Evolutionary conservation across 2,797 vertebrate species (phyloP), one percentile per base, ranked within the genome.

Genomic region (Myoxocephalus aenaeus): DNA sequence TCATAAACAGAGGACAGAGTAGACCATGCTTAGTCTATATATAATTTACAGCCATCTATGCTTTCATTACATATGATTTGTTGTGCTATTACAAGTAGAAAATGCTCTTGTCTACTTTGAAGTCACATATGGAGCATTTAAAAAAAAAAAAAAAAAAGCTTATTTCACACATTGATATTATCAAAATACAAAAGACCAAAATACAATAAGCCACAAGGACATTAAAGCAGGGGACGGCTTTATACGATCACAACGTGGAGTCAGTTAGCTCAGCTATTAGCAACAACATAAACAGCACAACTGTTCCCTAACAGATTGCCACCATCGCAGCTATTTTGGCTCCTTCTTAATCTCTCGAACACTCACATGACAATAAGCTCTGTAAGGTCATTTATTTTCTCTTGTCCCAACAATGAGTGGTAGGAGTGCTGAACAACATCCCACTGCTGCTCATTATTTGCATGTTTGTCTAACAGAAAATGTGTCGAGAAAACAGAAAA

Each of bases 311-410:
- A 58, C 78, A 84, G 70, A 84, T 40, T 85, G 72, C 61, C 74
- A 81, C 51, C 69, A 79, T 77, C 58, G 73, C 57, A 44, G 68
- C 83, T 87, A 86, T 85, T 89, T 81, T 80, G 38, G 62, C 80
- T 79, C 22, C 42, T 20, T 68, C 38, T 63, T 86, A 86, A 90
- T 88, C 80, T 84, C 61, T 53, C 44, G 69, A 79, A 80, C 80
- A 77, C 75, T 86, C 50, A 42, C 65, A 67, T 63, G 75, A 58
- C 67, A 71, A 42, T 67, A 58, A 78, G 48, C 65, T 65, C 44
- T 34, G 64, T 63, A 42, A 80, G 58, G 53, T 64, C 46, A 42
- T 67, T 65, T 32, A 53, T 78, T 68, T 48, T 64, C 72, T 83
- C 85, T 54, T 32, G 36, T 66, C 80, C 65, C 57, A 42, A 67